phyloP scores from a whole-genome alignment of 2,888 invertebrate species.

The Macaria notata region DNA sequence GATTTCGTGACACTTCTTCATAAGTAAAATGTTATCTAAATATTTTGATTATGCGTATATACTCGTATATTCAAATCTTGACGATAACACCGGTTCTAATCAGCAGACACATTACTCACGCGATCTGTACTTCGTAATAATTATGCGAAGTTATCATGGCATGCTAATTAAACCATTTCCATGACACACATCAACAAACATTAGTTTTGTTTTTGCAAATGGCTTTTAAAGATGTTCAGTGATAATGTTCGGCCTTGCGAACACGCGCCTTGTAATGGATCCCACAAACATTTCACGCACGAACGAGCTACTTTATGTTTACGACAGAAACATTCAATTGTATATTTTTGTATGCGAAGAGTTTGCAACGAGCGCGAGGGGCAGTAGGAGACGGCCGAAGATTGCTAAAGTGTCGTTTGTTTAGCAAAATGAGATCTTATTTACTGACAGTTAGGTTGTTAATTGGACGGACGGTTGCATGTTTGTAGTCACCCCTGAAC shows the following conservation, averaged over 20 bases:
- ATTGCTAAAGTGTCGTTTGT: conserved; percentile 9
- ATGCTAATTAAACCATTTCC: conserved; percentile 10
- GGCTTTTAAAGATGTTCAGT: conserved; percentile 9
- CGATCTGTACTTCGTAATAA: no score
- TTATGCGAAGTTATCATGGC: conserved; percentile 3
- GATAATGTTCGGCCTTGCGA: conserved; percentile 11
- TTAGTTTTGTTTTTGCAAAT: conserved; percentile 3
- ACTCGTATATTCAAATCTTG: no score
- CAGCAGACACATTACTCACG: background rate
- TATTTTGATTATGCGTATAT: no score
- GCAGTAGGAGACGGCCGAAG: conserved; percentile 16
- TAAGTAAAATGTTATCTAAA: no score
- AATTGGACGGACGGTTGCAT: conserved; percentile 10
- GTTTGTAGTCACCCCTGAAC: conserved; percentile 27
- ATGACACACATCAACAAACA: conserved; percentile 8
- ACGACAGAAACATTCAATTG: conserved; percentile 15
- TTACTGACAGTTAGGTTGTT: conserved; percentile 13
- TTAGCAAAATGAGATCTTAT: conserved; percentile 10
- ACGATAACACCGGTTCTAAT: conserved; percentile 10
- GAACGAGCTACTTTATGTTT: conserved; percentile 15
- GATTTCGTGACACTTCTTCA: background rate
- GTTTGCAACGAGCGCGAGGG: conserved; percentile 16
- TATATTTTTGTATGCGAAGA: conserved; percentile 22
- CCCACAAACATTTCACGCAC: conserved; percentile 13
- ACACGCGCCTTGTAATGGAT: conserved; percentile 8